A percentile compares a stretch with the other conserved stretches of the same genome.
Evolutionary conservation across 2,797 vertebrate genomes (phyloP).

Genomic region (Simalia tracyae): DNA sequence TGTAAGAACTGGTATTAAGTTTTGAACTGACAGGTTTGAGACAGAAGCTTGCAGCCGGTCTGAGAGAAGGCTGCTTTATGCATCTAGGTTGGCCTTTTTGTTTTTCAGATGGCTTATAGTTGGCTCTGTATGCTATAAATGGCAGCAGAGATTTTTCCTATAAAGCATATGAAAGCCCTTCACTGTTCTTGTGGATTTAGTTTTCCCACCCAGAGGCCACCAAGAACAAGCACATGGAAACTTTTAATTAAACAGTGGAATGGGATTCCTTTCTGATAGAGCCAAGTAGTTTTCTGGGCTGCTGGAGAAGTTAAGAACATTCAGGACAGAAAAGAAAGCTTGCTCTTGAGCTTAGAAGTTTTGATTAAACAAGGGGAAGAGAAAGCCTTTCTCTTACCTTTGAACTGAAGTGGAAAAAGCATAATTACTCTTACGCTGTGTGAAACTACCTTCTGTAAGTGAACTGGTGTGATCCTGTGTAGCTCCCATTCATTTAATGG

Average conservation of each 20-base stretch:
- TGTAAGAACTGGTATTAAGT: conserved; percentile 17
- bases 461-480: background rate
- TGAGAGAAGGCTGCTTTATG: conserved; percentile 57
- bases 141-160: conserved; percentile 29
- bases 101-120: conserved; percentile 35
- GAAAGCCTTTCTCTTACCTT: background rate
- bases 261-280: conserved; percentile 25
- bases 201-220: conserved; percentile 29
- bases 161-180: conserved; percentile 61
- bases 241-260: conserved; percentile 63
- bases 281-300: conserved; percentile 33
- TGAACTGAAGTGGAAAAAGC: background rate
- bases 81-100: conserved; percentile 2
- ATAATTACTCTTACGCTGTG: background rate
- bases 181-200: conserved; percentile 42
- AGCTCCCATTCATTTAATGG: background rate
- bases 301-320: conserved; percentile 45
- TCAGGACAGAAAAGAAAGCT: conserved; percentile 37
- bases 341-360: conserved; percentile 51
- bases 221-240: conserved; percentile 58
- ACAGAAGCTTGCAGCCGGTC: conserved; percentile 25
- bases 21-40: conserved; percentile 32
- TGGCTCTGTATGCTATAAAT: conserved; percentile 36
- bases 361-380: conserved; percentile 37
- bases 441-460: background rate